A percentile compares a stretch with the other conserved stretches of the same genome.
Conservation (phyloP, 1,140 invertebrate genomes). For the Stegodyphus dumicola region DNA sequence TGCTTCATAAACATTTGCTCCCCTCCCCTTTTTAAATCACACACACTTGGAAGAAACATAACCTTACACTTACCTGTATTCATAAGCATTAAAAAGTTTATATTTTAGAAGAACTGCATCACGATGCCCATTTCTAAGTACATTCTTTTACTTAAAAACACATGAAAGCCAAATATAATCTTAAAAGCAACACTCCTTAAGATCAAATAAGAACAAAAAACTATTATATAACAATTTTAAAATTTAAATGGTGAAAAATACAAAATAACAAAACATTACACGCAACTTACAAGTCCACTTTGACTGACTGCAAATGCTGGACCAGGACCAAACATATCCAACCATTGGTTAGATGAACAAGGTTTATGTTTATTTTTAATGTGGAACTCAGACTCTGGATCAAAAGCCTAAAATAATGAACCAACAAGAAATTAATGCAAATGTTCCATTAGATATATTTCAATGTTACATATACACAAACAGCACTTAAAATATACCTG, state of each 20-base stretch:
- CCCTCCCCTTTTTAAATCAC: too few relatives aligned
- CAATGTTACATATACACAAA: neutral
- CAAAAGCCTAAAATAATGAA: slow-evolving; percentile 68
- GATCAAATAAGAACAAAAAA: too few relatives aligned
- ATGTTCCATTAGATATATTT: neutral
- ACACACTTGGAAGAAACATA: too few relatives aligned
- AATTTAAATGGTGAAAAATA: neutral
- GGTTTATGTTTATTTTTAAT: slow-evolving; percentile 68
- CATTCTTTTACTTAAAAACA: too few relatives aligned
- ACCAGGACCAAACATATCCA: slow-evolving; percentile 67
- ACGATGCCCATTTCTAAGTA: too few relatives aligned
- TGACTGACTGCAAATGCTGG: slow-evolving; percentile 62
- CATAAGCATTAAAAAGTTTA: too few relatives aligned
- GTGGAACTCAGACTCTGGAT: slow-evolving; percentile 71
- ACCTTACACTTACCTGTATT: too few relatives aligned
- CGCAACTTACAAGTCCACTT: slow-evolving; percentile 29
- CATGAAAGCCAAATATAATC: too few relatives aligned
- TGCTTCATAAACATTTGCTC: too few relatives aligned
- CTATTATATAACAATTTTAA: neutral
- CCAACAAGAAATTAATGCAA: neutral
- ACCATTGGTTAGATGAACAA: slow-evolving; percentile 65
- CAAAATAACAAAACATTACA: neutral
- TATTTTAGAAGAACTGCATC: too few relatives aligned
- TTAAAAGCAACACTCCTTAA: too few relatives aligned
- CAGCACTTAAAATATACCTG: too few relatives aligned